These are phyloP conservation scores for Ectemnius continuus DNA, from an alignment of 2,888 invertebrate genomes.

Conservation along the genomic window DNA sequence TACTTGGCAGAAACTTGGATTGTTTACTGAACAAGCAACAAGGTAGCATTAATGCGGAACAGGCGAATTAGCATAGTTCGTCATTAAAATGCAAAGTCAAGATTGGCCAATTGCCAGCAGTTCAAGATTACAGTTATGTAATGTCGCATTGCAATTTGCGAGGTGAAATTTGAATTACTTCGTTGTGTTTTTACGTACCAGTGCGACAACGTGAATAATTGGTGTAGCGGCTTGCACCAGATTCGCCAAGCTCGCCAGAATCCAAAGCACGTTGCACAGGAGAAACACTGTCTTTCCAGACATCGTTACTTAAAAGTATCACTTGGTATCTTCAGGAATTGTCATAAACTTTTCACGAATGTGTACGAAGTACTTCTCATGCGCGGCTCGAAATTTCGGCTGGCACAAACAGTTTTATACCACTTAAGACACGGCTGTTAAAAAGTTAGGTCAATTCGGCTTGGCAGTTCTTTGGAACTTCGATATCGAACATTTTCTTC, in stretches of 20 bases:
- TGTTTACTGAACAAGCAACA: too few species aligned
- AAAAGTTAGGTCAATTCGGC: too few species aligned
- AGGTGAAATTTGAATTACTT: too few species aligned
- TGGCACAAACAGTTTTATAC: too few species aligned
- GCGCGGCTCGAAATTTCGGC: too few species aligned
- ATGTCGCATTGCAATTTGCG: background rate
- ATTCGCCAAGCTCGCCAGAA: constrained; percentile 10
- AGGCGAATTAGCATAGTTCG: background rate
- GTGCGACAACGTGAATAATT: constrained; percentile 28
- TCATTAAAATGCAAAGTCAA: background rate
- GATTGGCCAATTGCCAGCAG: background rate
- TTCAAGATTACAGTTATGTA: background rate
- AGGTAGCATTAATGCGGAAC: too few species aligned
- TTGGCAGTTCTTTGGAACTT: too few species aligned
- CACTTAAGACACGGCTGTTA: too few species aligned
- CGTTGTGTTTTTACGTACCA: constrained; percentile 36
- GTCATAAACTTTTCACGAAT: constrained; percentile 4
- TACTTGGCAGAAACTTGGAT: too few species aligned
- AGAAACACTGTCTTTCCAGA: constrained; percentile 3
- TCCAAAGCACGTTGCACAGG: constrained; percentile 22
- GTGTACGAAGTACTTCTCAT: too few species aligned
- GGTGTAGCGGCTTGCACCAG: background rate
- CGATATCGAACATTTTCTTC: too few species aligned
- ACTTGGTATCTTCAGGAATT: background rate
- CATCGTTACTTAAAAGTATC: constrained; percentile 21